phyloP scores from a whole-genome alignment of 2,888 invertebrate species.

The Acanthosepion pharaonis region DNA sequence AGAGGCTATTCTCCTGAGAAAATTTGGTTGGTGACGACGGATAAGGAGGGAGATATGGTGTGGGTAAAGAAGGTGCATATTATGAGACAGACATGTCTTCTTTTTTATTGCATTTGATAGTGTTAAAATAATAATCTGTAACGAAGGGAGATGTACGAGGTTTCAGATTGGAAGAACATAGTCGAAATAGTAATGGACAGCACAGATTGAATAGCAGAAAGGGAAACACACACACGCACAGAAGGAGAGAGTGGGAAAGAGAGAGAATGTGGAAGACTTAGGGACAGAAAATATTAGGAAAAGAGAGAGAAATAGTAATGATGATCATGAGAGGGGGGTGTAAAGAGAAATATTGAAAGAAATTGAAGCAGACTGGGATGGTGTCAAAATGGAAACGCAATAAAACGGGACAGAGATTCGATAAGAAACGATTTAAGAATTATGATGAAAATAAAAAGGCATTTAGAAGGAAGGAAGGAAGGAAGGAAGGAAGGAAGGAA shows the following conservation, averaged over 20 bases:
- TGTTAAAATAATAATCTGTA: conserved; percentile 5
- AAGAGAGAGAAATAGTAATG: background rate
- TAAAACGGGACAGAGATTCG: background rate
- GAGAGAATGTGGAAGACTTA: background rate
- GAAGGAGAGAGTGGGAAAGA: background rate
- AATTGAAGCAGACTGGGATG: background rate
- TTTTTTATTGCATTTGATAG: conserved; percentile 2
- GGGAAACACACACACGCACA: background rate
- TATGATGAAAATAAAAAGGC: background rate
- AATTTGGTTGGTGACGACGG: background rate
- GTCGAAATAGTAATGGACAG: background rate
- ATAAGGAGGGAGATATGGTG: background rate
- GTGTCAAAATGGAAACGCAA: background rate
- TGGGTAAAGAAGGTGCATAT: background rate
- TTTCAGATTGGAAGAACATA: background rate
- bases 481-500: background rate
- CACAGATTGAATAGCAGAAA: background rate
- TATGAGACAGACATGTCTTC: background rate
- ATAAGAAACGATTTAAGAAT: too few species aligned
- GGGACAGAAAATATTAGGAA: background rate
- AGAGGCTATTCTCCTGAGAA: background rate
- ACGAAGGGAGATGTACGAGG: background rate
- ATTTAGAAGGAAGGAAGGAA: background rate
- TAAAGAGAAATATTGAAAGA: background rate
- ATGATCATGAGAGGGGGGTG: background rate